Percentiles rank a stretch among this genome's conserved stretches.
Conservation (phyloP, 2,888 invertebrate species). For the Chrysina gloriosa region DNA sequence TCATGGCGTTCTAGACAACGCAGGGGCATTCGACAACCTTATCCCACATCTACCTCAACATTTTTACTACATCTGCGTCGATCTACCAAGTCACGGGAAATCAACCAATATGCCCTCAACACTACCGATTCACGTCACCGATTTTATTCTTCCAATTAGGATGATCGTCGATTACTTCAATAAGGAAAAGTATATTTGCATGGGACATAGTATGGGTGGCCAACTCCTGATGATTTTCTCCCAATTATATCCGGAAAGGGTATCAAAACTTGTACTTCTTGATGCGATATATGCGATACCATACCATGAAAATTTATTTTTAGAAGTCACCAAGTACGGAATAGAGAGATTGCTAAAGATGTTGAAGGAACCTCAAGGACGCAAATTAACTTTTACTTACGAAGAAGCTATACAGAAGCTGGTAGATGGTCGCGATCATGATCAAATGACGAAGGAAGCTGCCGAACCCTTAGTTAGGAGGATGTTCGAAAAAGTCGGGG, state of each 20-base stretch:
- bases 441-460: conserved; percentile 25
- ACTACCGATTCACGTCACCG: conserved; percentile 53
- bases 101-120: conserved; percentile 68
- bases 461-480: conserved; percentile 37
- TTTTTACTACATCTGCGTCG: conserved; percentile 66
- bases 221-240: conserved; percentile 30
- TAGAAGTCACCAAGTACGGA: conserved; percentile 2
- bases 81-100: conserved; percentile 73
- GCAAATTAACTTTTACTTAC: conserved; percentile 18
- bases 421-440: conserved; percentile 24
- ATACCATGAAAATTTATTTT: conserved; percentile 9
- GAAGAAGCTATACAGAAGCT: conserved; percentile 39
- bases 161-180: conserved; percentile 57
- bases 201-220: conserved; percentile 59
- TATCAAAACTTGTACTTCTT: conserved; percentile 33
- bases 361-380: background rate
- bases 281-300: conserved; percentile 33
- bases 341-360: conserved; percentile 19
- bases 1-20: conserved; percentile 73
- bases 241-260: conserved; percentile 37
- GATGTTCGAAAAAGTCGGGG: conserved; percentile 32
- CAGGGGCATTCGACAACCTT: conserved; percentile 70
- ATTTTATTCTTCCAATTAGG: conserved; percentile 62
- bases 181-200: conserved; percentile 56
- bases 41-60: conserved; percentile 68